A percentile compares a stretch with the other conserved stretches of the same genome.
Conservation (phyloP, 2,113 vertebrate species). For the Oreotrochilus melanogaster region DNA sequence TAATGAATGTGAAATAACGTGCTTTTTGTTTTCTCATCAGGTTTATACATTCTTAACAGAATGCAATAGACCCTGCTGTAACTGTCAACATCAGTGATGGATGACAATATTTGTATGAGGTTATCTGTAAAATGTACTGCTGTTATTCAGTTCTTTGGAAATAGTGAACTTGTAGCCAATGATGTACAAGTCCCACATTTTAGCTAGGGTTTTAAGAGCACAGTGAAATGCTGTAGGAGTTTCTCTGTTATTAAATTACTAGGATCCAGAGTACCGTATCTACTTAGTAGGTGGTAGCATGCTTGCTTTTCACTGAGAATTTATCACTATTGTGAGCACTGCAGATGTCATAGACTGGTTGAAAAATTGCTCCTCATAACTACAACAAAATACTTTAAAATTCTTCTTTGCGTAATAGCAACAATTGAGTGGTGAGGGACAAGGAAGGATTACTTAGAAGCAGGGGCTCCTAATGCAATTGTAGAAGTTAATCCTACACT, state of each 20-base stretch:
- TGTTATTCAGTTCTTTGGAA: slow-evolving; percentile 74
- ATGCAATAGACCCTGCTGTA: slow-evolving; percentile 67
- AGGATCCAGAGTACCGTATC: slow-evolving; percentile 50
- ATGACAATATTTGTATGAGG: slow-evolving; percentile 63
- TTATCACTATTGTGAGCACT: slow-evolving; percentile 38
- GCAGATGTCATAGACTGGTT: slow-evolving; percentile 17
- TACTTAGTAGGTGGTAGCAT: slow-evolving; percentile 49
- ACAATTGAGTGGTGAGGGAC: neutral
- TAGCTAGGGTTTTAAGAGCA: slow-evolving; percentile 73
- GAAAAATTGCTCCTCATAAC: slow-evolving; percentile 45
- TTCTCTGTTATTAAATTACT: slow-evolving; percentile 73
- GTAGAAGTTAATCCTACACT: neutral
- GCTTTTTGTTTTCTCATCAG: slow-evolving; percentile 72
- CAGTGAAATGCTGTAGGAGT: slow-evolving; percentile 67
- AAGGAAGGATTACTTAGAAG: slow-evolving; percentile 2
- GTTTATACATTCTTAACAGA: slow-evolving; percentile 73
- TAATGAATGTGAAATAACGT: slow-evolving; percentile 65
- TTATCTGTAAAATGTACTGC: slow-evolving; percentile 65
- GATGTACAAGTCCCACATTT: slow-evolving; percentile 59
- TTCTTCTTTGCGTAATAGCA: neutral
- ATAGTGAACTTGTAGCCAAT: slow-evolving; percentile 73
- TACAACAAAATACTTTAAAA: slow-evolving; percentile 8
- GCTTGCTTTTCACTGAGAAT: slow-evolving; percentile 57
- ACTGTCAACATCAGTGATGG: slow-evolving; percentile 63
- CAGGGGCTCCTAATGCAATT: neutral